Evolutionary conservation across 2,113 vertebrate genomes (phyloP).

Genomic region (Pogona vitticeps): DNA sequence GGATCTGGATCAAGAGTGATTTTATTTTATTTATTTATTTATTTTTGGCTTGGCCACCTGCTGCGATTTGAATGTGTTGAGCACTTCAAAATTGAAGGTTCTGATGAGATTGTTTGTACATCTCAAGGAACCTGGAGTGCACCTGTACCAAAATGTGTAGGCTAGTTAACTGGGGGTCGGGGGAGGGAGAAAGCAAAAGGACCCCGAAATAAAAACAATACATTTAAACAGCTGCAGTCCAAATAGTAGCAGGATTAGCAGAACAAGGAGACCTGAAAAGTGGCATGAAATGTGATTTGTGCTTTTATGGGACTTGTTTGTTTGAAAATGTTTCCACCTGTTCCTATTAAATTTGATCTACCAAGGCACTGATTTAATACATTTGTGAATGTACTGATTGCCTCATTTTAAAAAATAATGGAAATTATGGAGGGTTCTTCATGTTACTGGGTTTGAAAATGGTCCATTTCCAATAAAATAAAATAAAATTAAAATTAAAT

Average conservation of each 20-base stretch:
- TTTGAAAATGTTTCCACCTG: not conserved
- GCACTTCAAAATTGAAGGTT: slow-evolving; percentile 66
- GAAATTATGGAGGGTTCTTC: not conserved
- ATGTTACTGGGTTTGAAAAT: not conserved
- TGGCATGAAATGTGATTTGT: no score
- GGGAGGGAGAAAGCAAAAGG: no score
- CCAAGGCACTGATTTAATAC: not conserved
- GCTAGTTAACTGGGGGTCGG: slow-evolving; percentile 66
- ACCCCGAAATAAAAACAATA: not conserved
- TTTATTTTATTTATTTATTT: no score
- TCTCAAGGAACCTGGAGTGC: slow-evolving; percentile 78
- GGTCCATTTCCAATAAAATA: not conserved
- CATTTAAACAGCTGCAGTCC: not conserved
- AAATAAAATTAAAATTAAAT: no score
- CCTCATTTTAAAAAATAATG: not conserved
- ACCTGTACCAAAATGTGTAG: slow-evolving; percentile 78
- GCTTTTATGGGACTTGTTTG: not conserved
- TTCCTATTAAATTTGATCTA: not conserved
- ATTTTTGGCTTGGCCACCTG: slow-evolving; percentile 74
- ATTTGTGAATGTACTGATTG: not conserved
- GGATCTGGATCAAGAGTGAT: slow-evolving; percentile 57
- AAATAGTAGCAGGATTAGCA: no score
- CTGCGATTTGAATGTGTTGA: slow-evolving; percentile 78
- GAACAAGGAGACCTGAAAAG: no score
- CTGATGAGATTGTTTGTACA: slow-evolving; percentile 74